Conservation (phyloP, 2,888 invertebrate species). For the Prostheceraeus crozeri region DNA sequence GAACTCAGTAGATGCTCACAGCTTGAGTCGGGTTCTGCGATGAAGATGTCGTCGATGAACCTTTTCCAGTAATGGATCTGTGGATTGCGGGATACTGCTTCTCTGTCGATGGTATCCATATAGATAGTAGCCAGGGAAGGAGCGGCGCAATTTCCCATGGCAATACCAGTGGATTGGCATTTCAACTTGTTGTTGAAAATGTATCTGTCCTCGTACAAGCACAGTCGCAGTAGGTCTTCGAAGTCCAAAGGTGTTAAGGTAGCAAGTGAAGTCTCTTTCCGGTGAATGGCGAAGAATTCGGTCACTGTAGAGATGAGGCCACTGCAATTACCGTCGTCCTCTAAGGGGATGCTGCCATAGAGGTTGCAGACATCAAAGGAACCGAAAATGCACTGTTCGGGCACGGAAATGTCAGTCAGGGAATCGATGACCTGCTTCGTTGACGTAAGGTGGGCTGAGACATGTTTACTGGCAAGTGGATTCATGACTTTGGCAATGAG, state of each 20-base stretch:
- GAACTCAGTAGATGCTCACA: too few species aligned
- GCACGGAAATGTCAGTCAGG: constrained; percentile 13
- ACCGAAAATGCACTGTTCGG: constrained; percentile 9
- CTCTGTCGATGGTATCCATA: constrained; percentile 1
- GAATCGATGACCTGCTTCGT: constrained; percentile 17
- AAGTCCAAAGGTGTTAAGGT: constrained; percentile 16
- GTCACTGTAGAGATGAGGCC: constrained; percentile 20
- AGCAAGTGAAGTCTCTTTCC: constrained; percentile 5
- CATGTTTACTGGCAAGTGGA: background rate
- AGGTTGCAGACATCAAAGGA: constrained; percentile 17
- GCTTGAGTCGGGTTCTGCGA: too few species aligned
- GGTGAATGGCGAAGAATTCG: constrained; percentile 21
- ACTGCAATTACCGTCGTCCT: constrained; percentile 19
- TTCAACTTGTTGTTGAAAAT: constrained; percentile 1
- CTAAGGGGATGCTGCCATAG: constrained; percentile 24
- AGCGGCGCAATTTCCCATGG: too few species aligned
- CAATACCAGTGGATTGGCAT: background rate
- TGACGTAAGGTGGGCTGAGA: constrained; percentile 20
- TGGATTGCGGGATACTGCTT: constrained; percentile 10
- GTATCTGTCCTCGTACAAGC: constrained; percentile 1
- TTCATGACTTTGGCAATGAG: background rate
- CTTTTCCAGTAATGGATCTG: constrained; percentile 24
- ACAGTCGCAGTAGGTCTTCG: constrained; percentile 10
- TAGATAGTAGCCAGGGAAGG: too few species aligned
- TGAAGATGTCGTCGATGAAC: constrained; percentile 22